Evolutionary conservation across 2,797 vertebrate species (phyloP), one percentile per base, ranked within the genome.

Genomic region (Trachops cirrhosus): DNA sequence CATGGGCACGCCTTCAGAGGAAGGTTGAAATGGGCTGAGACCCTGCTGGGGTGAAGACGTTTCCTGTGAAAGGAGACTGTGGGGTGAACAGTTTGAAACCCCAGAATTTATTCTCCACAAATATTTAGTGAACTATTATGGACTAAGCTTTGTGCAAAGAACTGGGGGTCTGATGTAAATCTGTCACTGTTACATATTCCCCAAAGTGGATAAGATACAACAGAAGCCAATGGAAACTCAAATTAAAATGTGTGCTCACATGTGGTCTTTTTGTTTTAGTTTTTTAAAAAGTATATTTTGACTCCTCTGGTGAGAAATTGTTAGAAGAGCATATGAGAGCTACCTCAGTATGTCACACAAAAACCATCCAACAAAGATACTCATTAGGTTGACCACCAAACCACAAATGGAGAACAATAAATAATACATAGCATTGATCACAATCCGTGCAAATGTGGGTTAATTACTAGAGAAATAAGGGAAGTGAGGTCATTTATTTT

Each of bases 401-500:
- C 96, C 97, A 95, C 97, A 97, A 96, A 96, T 96, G 97, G 86
- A 75, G 46, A 67, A 37, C 21, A 39, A 92, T 95, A 85, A 96
- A 96, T 96, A 97, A 96, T 93, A 85, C 21, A 96, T 9, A 48
- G 73, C 34, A 22, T n/a, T 48, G 1, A 29, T 86, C 93, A 79
- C 82, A 82, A 48, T 37, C n/a, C 11, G 80, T 46, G 70, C 5
- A 19, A 91, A 46, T 64, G 77, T 70, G 79, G 78, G 87, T 87
- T 96, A 89, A 95, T 97, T 88, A 94, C 83, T 62, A 19, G 14
- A 50, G 82, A 92, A 75, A 68, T 85, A 92, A 86, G 89, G 95
- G 93, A 95, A 93, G 89, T 97, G 96, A 97, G 93, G 94, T 96
- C 57, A 97, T 94, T 96, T 97, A 93, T 97, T 97, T 97, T 97